Base-by-base conservation (phyloP, 2,113 vertebrate genomes). In the Pedetes capensis region DNA sequence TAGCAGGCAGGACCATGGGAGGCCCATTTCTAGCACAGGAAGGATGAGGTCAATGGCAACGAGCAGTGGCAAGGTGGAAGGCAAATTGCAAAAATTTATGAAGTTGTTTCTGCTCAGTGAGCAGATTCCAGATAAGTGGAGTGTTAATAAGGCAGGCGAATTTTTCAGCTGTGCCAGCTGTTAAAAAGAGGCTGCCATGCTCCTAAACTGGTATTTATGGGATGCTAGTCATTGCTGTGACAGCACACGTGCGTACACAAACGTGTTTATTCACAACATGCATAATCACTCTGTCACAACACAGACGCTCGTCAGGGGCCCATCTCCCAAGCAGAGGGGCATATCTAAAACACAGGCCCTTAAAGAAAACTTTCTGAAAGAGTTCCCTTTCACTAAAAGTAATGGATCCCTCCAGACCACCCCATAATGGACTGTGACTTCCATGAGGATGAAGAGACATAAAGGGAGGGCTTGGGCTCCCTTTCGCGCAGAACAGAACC, bases 61-160 rank as follows among this genome's bases (percentile, higher is more conserved):
- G 97, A 98, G 97, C 84, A 64, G 96, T 72, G 39, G 97, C 2
- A 0, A 97, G 95, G 96, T 93, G 69, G 97, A 98, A 98, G 98
- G 98, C 97, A 98, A 98, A 98, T 97, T 98, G 97, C 64, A 5
- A 82, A 89, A 98, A 98, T 98, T 98, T 98, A 98, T 98, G 95
- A 96, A 98, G 97, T 93, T 59, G 97, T 97, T 98, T 98, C 97
- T 98, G 98, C 98, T 97, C 98, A 68, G 94, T 94, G 98, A 98
- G 98, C 98, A 98, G 96, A 98, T 98, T 98, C 97, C 97, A 94
- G 97, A 96, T 97, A 98, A 98, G 98, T 97, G 93, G 97, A 96
- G 96, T 98, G 98, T 98, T 98, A 98, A 98, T 98, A 98, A 98
- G 98, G 97, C 98, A 97, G 94, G 96, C 92, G 80, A 97, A 97